Percentiles rank a stretch among this genome's conserved stretches.
phyloP scores from a whole-genome alignment of 1,140 invertebrate genomes.

The Hermetia illucens region DNA sequence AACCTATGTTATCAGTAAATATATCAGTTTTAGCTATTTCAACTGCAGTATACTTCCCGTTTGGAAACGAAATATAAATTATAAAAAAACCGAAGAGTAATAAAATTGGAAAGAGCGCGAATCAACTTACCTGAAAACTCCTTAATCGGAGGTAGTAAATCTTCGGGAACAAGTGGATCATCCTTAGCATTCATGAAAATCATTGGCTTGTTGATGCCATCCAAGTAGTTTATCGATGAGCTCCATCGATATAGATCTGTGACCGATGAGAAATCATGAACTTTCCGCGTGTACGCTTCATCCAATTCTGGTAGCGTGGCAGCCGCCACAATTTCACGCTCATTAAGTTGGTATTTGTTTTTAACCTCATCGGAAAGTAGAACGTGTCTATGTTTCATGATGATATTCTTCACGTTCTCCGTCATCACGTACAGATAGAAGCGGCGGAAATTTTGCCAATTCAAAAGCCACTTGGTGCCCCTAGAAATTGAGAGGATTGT shows the following conservation, averaged over 20 bases:
- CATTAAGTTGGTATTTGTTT: conserved; percentile 49
- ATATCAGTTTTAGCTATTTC: not conserved
- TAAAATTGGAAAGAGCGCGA: not conserved
- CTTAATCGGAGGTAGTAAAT: conserved; percentile 53
- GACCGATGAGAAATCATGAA: conserved; percentile 62
- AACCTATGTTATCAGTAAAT: no score
- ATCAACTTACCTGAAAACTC: conserved; percentile 54
- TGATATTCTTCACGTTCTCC: conserved; percentile 74
- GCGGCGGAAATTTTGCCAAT: conserved; percentile 76
- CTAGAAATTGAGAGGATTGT: conserved; percentile 32
- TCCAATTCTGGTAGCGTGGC: conserved; percentile 76
- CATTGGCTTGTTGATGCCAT: conserved; percentile 67
- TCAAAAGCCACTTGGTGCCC: conserved; percentile 58
- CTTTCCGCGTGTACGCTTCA: conserved; percentile 68
- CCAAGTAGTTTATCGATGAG: conserved; percentile 61
- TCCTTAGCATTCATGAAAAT: conserved; percentile 79
- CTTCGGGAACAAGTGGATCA: conserved; percentile 74
- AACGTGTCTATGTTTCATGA: conserved; percentile 60
- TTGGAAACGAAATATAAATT: not conserved
- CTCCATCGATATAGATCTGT: conserved; percentile 70
- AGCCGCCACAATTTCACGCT: conserved; percentile 66
- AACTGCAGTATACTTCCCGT: not conserved
- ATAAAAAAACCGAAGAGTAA: not conserved
- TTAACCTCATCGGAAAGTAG: conserved; percentile 63
- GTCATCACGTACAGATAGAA: conserved; percentile 89